Base-by-base conservation (phyloP, 2,797 vertebrate species). In the Pteronotus mesoamericanus region DNA sequence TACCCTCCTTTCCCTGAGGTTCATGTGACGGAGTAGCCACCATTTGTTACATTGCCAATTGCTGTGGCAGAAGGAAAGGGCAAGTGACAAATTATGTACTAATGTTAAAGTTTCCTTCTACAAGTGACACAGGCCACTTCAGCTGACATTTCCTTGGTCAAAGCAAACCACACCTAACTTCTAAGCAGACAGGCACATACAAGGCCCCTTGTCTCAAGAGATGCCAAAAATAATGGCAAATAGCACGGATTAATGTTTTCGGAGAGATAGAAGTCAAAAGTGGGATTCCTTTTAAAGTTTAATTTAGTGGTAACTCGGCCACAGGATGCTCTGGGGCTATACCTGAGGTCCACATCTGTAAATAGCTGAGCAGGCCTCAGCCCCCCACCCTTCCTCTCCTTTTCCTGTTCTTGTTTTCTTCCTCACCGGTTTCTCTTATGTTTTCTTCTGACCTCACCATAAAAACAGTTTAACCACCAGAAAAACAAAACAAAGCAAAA, bases 401-500 rank as follows among this genome's bases (percentile, higher is more conserved):
- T 57, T 16, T 16, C 77, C 32, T 57, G 1, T 59, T 55, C 61
- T 90, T 57, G 1, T 91, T 85, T 84, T 39, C 26, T 79, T 71
- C 12, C 37, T 85, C 5, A 78, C 7, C 21, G 74, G 18, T 87
- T 57, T 89, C 48, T 55, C 69, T 10, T 37, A 32, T 61, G 4
- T 78, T 92, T 91, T 77, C 18, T 39, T 82, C 24, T 82, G 16
- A 78, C 1, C 26, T 77, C 26, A 74, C 16, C 29, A 18, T 89
- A 46, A 79, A 74, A 95, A 39, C 22, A 29, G 24, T 85, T 29
- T 77, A 74, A 84, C 57, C 42, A 48, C 72, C 2, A 75, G 51
- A 57, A 86, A 93, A 85, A 19, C 16, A 86, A 57, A 51, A 39
- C 14, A 55, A 89, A 53, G 34, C 78, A 37, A 59, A 92, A 44